These are phyloP conservation scores for Drosophila anomalata DNA, from an alignment of 2,888 invertebrate genomes.

Conservation along the genomic window DNA sequence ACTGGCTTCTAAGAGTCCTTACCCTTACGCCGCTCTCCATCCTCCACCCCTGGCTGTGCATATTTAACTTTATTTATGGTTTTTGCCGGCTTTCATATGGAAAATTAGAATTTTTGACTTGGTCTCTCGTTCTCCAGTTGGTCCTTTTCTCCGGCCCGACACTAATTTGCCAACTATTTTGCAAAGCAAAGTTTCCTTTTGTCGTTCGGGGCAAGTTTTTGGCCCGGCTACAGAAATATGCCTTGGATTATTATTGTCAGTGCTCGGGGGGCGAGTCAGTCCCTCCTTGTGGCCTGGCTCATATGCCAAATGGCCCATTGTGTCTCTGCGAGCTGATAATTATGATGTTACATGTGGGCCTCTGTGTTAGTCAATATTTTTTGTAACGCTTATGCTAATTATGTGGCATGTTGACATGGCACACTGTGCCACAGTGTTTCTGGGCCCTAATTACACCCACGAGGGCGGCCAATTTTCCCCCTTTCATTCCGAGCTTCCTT, in stretches of 20 bases:
- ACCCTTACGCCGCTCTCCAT: not conserved
- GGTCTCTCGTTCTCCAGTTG: not conserved
- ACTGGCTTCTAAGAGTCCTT: constrained; percentile 40
- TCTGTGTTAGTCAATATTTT: constrained; percentile 69
- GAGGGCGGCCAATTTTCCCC: constrained; percentile 31
- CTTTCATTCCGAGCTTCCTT: constrained; percentile 7
- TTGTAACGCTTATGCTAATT: constrained; percentile 73
- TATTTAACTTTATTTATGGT: constrained; percentile 76
- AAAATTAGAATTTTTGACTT: constrained; percentile 71
- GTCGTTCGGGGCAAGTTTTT: constrained; percentile 55
- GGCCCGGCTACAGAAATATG: constrained; percentile 56
- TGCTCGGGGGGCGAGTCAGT: constrained; percentile 8
- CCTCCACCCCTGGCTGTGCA: constrained; percentile 39
- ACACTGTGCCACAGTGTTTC: constrained; percentile 62
- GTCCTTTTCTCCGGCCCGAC: constrained; percentile 2
- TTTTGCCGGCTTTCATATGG: constrained; percentile 72
- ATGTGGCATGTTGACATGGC: constrained; percentile 70
- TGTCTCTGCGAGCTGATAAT: constrained; percentile 27
- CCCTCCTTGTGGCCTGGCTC: constrained; percentile 22
- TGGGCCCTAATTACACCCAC: constrained; percentile 65
- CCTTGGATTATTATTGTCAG: constrained; percentile 62
- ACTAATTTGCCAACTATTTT: constrained; percentile 74
- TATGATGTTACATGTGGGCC: constrained; percentile 32
- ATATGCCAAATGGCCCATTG: constrained; percentile 13
- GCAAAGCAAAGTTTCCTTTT: constrained; percentile 54